phyloP scores from a whole-genome alignment of 2,888 invertebrate genomes.

The Ormyrus thymus region DNA sequence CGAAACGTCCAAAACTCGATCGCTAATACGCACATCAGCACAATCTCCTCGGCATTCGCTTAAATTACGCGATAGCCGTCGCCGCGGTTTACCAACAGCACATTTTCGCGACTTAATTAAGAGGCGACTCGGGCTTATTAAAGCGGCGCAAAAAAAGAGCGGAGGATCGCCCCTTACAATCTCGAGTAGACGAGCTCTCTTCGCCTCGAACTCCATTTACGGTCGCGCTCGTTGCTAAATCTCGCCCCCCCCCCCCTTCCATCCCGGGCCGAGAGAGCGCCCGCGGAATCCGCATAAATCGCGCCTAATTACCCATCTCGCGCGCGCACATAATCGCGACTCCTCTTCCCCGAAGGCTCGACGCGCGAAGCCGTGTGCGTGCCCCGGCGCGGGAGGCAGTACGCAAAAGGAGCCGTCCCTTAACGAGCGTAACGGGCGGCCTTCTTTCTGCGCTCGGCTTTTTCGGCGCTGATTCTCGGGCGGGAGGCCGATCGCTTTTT shows the following conservation, averaged over 20 bases:
- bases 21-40: too few relatives aligned
- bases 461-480: not conserved
- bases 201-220: constrained; percentile 1
- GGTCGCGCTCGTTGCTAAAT: constrained; percentile 8
- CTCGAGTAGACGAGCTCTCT: not conserved
- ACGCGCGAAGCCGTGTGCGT: not conserved
- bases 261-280: not conserved
- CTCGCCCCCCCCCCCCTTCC: too few relatives aligned
- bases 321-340: constrained; percentile 29
- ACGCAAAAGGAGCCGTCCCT: too few relatives aligned
- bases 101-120: constrained; percentile 8
- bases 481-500: not conserved
- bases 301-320: constrained; percentile 38
- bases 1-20: too few relatives aligned
- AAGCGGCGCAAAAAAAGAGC: not conserved
- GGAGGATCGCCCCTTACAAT: not conserved
- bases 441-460: not conserved
- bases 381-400: constrained; percentile 5
- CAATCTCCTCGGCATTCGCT: too few relatives aligned
- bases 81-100: not conserved
- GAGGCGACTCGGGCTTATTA: constrained; percentile 13
- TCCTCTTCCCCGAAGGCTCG: constrained; percentile 23
- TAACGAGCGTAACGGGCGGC: constrained; percentile 43
- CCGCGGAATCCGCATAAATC: constrained; percentile 40
- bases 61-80: not conserved